These are phyloP conservation scores for Phania funesta DNA, from an alignment of 2,888 invertebrate species.

Conservation along the genomic window DNA sequence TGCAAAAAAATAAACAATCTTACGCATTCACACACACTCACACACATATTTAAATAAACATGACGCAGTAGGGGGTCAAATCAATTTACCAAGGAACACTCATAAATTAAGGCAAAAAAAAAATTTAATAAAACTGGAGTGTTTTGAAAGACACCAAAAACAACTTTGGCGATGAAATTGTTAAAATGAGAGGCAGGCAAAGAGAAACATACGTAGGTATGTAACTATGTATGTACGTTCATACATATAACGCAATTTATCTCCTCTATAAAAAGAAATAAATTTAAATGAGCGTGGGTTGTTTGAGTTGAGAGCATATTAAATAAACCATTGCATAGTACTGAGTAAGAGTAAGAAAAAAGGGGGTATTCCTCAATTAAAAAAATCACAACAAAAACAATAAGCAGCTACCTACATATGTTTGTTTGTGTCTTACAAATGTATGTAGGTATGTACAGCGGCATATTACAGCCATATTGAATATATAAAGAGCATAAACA, in stretches of 20 bases:
- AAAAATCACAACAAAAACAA: not conserved
- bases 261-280: no score
- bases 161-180: not conserved
- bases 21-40: conserved; percentile 18
- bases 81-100: conserved; percentile 58
- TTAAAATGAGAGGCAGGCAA: conserved; percentile 13
- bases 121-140: conserved; percentile 28
- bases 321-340: not conserved
- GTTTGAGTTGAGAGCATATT: conserved; percentile 10
- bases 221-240: not conserved
- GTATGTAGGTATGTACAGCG: not conserved
- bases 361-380: conserved; percentile 64
- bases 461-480: not conserved
- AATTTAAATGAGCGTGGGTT: conserved; percentile 32
- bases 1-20: conserved; percentile 12
- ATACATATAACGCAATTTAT: no score
- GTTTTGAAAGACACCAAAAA: conserved; percentile 18
- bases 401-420: not conserved
- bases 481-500: no score
- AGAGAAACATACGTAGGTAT: not conserved
- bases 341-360: not conserved
- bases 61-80: conserved; percentile 67
- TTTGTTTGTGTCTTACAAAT: not conserved
- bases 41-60: conserved; percentile 19
- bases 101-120: conserved; percentile 38